phyloP scores from a whole-genome alignment of 64 coral and sea anemone genomes.

The Trachythela sp. region DNA sequence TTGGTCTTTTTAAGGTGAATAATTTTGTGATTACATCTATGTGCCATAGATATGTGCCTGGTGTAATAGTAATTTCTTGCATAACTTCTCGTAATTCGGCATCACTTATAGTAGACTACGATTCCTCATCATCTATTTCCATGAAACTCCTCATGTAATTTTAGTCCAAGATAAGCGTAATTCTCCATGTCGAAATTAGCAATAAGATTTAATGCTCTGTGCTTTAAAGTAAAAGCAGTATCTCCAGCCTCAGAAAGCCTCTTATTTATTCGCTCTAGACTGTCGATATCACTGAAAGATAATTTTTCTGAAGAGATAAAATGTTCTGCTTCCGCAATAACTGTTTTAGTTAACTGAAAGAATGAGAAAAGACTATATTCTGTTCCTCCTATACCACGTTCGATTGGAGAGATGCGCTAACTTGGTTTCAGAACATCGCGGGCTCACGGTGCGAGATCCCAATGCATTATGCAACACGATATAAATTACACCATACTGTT shows the following conservation, averaged over 20 bases:
- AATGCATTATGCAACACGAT: too few relatives aligned
- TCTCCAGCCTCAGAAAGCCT: too few relatives aligned
- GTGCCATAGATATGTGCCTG: constrained; percentile 5
- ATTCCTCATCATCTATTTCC: constrained; percentile 34
- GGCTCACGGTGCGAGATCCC: too few relatives aligned
- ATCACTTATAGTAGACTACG: constrained; percentile 17
- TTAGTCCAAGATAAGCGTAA: constrained; percentile 23
- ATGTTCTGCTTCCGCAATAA: constrained; percentile 39
- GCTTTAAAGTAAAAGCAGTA: too few relatives aligned
- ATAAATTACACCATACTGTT: too few relatives aligned
- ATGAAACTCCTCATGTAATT: constrained; percentile 41
- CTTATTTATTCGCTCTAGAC: too few relatives aligned
- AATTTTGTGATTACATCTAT: too few relatives aligned
- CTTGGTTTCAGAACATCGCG: too few relatives aligned
- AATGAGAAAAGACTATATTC: too few relatives aligned
- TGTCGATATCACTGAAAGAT: background rate
- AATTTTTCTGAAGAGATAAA: constrained; percentile 10
- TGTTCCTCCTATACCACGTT: constrained; percentile 25
- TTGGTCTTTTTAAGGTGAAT: too few relatives aligned
- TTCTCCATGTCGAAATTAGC: constrained; percentile 38
- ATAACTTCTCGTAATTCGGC: constrained; percentile 35
- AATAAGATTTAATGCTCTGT: too few relatives aligned
- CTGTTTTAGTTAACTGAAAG: constrained; percentile 31
- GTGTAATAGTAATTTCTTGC: constrained; percentile 44
- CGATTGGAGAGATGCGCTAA: too few relatives aligned